phyloP scores from a whole-genome alignment of 2,113 vertebrate genomes.

The Larimichthys crocea region DNA sequence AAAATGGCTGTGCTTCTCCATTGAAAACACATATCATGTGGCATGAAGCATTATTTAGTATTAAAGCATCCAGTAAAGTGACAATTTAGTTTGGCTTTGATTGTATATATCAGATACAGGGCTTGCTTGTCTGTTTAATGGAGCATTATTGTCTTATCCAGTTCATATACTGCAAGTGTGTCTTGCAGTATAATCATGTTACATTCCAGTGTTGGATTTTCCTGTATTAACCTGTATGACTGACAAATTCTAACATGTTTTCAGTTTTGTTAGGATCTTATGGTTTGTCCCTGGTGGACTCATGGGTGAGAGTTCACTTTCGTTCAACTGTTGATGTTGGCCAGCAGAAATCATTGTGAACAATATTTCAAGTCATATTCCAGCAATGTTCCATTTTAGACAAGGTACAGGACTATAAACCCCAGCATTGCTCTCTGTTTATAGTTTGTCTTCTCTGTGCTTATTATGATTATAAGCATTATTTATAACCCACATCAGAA shows the following conservation, averaged over 20 bases:
- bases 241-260: background rate
- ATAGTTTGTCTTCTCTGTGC: background rate
- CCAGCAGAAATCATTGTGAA: background rate
- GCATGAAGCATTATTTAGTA: too few species aligned
- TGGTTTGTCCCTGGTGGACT: too few species aligned
- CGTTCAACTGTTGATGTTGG: background rate
- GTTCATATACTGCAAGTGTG: background rate
- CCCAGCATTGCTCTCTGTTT: background rate
- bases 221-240: too few species aligned
- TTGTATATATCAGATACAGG: too few species aligned
- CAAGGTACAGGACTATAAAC: background rate
- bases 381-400: background rate
- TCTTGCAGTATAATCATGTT: background rate
- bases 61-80: too few species aligned
- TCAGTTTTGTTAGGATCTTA: background rate
- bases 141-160: background rate
- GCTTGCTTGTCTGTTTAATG: background rate
- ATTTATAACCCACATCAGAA: background rate
- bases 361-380: background rate
- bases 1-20: background rate
- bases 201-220: background rate
- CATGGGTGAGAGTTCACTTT: background rate
- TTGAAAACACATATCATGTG: background rate
- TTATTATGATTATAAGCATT: background rate
- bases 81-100: background rate